These are phyloP conservation scores for Philopotamus ludificatus DNA, from an alignment of 1,140 invertebrate genomes.

Conservation along the genomic window DNA sequence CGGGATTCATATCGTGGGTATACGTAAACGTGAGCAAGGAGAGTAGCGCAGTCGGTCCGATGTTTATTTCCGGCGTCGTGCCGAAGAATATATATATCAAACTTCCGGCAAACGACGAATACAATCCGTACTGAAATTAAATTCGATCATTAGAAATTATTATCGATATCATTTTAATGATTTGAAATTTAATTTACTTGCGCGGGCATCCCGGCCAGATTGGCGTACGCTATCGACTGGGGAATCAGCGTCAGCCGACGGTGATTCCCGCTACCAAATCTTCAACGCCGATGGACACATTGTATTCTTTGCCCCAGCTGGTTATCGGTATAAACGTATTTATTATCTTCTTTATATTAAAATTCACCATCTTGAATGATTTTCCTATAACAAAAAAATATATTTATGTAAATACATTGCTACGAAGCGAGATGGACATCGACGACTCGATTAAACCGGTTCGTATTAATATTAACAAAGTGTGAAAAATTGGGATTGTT, in stretches of 20 bases:
- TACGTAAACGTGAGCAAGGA: slow-evolving; percentile 70
- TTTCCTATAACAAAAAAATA: no score
- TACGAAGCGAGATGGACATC: no score
- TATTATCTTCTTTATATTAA: slow-evolving; percentile 31
- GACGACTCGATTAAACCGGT: no score
- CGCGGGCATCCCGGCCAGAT: slow-evolving; percentile 69
- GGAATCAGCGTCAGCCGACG: slow-evolving; percentile 75
- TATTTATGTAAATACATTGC: no score
- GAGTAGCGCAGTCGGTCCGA: slow-evolving; percentile 76
- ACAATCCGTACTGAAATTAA: slow-evolving; percentile 75
- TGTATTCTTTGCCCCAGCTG: slow-evolving; percentile 59
- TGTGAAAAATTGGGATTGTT: no score
- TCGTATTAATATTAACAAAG: no score
- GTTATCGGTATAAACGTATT: slow-evolving; percentile 48
- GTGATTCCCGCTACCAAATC: slow-evolving; percentile 85
- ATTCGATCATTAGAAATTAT: neutral
- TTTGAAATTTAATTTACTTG: slow-evolving; percentile 55
- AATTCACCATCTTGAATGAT: slow-evolving; percentile 5
- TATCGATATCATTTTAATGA: neutral
- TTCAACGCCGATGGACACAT: slow-evolving; percentile 59
- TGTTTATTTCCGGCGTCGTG: slow-evolving; percentile 79
- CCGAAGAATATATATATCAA: slow-evolving; percentile 82
- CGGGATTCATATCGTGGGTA: slow-evolving; percentile 57
- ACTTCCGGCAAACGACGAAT: slow-evolving; percentile 79
- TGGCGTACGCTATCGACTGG: slow-evolving; percentile 77